Conservation (phyloP, 1,140 invertebrate genomes). For the Grapholita molesta region DNA sequence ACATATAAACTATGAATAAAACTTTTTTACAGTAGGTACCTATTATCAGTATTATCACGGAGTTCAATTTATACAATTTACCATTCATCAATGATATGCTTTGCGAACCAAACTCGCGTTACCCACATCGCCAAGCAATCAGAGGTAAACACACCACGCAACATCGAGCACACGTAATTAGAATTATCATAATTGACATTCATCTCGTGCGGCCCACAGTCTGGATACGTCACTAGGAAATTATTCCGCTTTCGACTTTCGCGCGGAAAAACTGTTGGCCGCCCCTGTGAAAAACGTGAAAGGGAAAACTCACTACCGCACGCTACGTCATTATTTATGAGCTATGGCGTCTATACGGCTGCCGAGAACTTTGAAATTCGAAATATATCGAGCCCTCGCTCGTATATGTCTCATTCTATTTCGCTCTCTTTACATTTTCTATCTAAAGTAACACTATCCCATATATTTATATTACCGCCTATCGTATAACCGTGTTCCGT, state of each 20-base stretch:
- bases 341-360: neutral
- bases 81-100: too few relatives aligned
- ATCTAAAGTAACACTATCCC: too few relatives aligned
- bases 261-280: constrained; percentile 22
- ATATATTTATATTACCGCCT: too few relatives aligned
- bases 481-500: too few relatives aligned
- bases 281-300: constrained; percentile 24
- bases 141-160: constrained; percentile 3
- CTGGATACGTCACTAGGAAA: constrained; percentile 10
- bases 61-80: neutral
- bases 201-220: constrained; percentile 5
- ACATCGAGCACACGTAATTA: constrained; percentile 7
- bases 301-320: constrained; percentile 31
- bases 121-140: neutral
- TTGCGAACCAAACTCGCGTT: neutral
- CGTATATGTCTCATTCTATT: too few relatives aligned
- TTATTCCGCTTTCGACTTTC: constrained; percentile 35
- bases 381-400: too few relatives aligned
- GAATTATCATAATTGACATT: constrained; percentile 11
- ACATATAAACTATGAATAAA: too few relatives aligned
- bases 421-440: too few relatives aligned
- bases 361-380: too few relatives aligned
- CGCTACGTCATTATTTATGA: neutral
- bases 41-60: neutral
- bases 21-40: too few relatives aligned